phyloP scores from a whole-genome alignment of 2,113 vertebrate species.

The Lycaon pictus region DNA sequence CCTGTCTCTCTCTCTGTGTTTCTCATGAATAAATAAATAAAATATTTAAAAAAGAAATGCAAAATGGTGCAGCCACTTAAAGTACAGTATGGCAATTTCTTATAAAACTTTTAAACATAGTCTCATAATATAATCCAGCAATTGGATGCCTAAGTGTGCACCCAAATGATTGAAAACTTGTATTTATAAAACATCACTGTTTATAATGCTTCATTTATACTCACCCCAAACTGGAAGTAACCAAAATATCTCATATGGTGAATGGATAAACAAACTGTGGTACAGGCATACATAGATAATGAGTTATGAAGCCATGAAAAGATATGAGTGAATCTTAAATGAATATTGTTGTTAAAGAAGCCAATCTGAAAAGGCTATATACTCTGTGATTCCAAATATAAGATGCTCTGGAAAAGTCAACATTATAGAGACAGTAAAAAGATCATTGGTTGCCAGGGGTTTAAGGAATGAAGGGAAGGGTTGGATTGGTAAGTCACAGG shows the following conservation, averaged over 20 bases:
- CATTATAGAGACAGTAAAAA: background rate
- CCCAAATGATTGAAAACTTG: background rate
- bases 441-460: background rate
- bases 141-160: background rate
- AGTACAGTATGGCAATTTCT: background rate
- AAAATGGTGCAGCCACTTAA: background rate
- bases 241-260: background rate
- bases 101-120: background rate
- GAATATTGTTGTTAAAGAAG: background rate
- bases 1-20: too few relatives aligned
- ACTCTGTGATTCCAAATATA: background rate
- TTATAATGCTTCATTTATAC: background rate
- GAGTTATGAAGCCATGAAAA: background rate
- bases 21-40: too few relatives aligned
- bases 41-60: background rate
- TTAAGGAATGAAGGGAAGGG: background rate
- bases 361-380: background rate
- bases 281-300: background rate
- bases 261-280: background rate
- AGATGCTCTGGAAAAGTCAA: background rate
- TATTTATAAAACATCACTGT: background rate
- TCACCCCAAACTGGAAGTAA: background rate
- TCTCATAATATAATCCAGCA: background rate
- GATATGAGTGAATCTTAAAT: background rate
- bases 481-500: background rate